Conservation (phyloP, 2,888 invertebrate genomes). For the Criorhina ranunculi region DNA sequence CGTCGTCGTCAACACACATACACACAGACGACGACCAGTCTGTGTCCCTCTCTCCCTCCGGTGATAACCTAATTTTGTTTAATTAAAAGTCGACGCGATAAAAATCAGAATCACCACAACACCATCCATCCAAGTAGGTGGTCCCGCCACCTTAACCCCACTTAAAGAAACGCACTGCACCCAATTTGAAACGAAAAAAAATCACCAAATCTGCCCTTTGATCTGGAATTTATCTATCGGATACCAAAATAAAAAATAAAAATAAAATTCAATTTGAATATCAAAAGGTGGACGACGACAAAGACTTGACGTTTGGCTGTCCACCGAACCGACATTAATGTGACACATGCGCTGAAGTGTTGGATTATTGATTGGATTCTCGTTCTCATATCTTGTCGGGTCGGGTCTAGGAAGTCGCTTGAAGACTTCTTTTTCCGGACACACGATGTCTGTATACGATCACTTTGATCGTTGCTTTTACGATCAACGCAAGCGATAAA, state of each 20-base stretch:
- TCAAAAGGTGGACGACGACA: slow-evolving; percentile 38
- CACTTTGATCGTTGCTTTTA: slow-evolving; percentile 3
- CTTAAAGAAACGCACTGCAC: slow-evolving; percentile 41
- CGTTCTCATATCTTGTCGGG: too few species aligned
- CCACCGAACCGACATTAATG: slow-evolving; percentile 59
- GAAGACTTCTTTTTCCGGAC: background rate
- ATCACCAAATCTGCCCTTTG: slow-evolving; percentile 43
- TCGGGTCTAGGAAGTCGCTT: background rate
- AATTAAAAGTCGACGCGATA: slow-evolving; percentile 56
- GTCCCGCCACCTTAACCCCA: slow-evolving; percentile 18
- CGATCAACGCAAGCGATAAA: slow-evolving; percentile 45
- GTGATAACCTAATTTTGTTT: slow-evolving; percentile 68
- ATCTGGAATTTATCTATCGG: slow-evolving; percentile 66
- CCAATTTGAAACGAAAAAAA: slow-evolving; percentile 52
- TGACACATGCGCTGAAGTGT: slow-evolving; percentile 69
- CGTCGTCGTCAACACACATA: too few species aligned
- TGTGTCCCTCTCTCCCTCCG: background rate
- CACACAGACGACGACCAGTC: slow-evolving; percentile 3
- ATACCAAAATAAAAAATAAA: slow-evolving; percentile 29
- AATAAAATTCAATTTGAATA: slow-evolving; percentile 59
- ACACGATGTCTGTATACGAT: background rate
- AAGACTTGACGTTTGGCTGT: slow-evolving; percentile 55
- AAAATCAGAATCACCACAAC: slow-evolving; percentile 45
- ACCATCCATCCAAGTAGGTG: slow-evolving; percentile 58
- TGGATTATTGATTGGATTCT: slow-evolving; percentile 53